Conservation (phyloP, 1,140 invertebrate species). For the Mylabris phalerata region DNA sequence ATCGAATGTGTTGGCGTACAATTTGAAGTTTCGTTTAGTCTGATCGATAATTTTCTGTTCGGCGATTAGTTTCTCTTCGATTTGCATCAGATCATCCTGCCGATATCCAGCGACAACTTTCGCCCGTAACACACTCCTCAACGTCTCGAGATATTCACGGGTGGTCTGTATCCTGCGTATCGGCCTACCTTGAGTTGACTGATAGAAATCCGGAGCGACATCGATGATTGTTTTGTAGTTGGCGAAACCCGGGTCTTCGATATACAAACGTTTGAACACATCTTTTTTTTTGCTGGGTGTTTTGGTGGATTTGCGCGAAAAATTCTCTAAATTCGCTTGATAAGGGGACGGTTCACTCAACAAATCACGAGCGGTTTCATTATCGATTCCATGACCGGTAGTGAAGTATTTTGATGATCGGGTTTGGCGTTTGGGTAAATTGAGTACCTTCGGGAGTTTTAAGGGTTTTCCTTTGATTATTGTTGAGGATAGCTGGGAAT, state of each 20-base stretch:
- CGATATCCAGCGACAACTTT: conserved; percentile 51
- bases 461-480: neutral
- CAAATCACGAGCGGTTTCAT: conserved; percentile 28
- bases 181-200: conserved; percentile 48
- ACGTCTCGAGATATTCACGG: conserved; percentile 50
- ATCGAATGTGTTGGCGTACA: conserved; percentile 53
- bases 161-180: conserved; percentile 44
- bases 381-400: conserved; percentile 24
- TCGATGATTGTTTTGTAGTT: conserved; percentile 46
- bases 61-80: conserved; percentile 52
- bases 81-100: conserved; percentile 52
- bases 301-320: conserved; percentile 31
- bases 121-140: conserved; percentile 48
- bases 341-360: conserved; percentile 33
- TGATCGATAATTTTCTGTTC: conserved; percentile 49
- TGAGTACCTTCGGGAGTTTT: neutral
- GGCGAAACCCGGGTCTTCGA: conserved; percentile 29
- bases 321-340: conserved; percentile 34
- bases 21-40: conserved; percentile 49
- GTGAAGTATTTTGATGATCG: conserved; percentile 32
- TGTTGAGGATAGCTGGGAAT: neutral
- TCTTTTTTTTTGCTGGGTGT: conserved; percentile 26
- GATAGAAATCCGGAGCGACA: conserved; percentile 56
- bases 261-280: conserved; percentile 38
- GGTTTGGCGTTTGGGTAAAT: conserved; percentile 2